Conservation (phyloP, 2,888 invertebrate species). For the Cotesia congregata region DNA sequence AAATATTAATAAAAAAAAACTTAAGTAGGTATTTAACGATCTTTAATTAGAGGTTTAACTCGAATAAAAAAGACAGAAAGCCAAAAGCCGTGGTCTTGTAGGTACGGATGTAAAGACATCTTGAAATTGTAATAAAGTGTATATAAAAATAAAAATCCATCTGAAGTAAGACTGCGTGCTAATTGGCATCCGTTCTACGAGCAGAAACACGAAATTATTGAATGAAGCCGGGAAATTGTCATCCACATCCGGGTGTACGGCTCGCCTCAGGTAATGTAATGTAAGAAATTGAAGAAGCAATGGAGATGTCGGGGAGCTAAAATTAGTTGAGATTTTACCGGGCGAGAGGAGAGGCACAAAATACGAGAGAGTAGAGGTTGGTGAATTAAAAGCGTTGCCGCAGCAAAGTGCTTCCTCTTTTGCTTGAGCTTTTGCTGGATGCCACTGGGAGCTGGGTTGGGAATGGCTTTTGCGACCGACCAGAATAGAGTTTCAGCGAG, state of each 20-base stretch:
- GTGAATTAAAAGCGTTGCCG: slow-evolving; percentile 59
- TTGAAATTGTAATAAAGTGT: not conserved
- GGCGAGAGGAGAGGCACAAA: slow-evolving; percentile 18
- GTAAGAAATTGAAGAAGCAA: not conserved
- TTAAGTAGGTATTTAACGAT: slow-evolving; percentile 17
- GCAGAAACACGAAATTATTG: slow-evolving; percentile 33
- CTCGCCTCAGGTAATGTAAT: not conserved
- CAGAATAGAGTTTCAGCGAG: too few relatives aligned
- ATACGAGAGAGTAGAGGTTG: slow-evolving; percentile 41
- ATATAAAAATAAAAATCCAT: too few relatives aligned
- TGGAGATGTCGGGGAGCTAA: slow-evolving; percentile 17
- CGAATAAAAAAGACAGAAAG: not conserved
- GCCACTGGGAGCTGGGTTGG: slow-evolving; percentile 38
- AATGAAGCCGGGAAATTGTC: slow-evolving; percentile 27
- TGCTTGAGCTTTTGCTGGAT: too few relatives aligned
- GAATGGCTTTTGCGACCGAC: too few relatives aligned
- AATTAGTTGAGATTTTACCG: slow-evolving; percentile 54
- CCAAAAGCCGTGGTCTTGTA: not conserved
- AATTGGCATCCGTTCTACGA: slow-evolving; percentile 31
- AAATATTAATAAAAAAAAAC: not conserved
- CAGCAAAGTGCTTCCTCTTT: slow-evolving; percentile 54
- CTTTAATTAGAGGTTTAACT: slow-evolving; percentile 35
- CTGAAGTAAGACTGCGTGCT: slow-evolving; percentile 26
- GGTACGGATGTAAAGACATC: slow-evolving; percentile 9
- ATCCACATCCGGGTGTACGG: not conserved